phyloP scores from a whole-genome alignment of 2,113 vertebrate species.

The Cyphomyrus plagiostoma region DNA sequence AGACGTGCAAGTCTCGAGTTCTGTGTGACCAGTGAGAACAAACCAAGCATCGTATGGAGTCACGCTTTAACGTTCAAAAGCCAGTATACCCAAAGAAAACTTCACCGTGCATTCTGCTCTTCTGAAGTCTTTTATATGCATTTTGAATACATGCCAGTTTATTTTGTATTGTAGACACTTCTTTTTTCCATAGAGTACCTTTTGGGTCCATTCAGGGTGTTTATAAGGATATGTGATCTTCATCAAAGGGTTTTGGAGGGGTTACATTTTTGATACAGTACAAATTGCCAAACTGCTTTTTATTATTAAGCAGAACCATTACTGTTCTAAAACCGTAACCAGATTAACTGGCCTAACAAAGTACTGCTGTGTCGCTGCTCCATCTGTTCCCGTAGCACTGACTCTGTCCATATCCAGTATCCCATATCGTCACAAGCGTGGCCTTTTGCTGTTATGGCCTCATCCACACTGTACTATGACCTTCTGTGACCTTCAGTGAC shows the following conservation, averaged over 20 bases:
- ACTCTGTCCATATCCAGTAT: slow-evolving; percentile 26
- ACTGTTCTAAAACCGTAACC: not conserved
- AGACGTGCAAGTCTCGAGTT: not conserved
- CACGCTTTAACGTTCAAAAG: slow-evolving; percentile 34
- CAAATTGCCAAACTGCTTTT: slow-evolving; percentile 3
- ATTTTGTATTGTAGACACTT: slow-evolving; percentile 17
- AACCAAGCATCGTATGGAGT: slow-evolving; percentile 22
- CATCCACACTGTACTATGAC: slow-evolving; percentile 41
- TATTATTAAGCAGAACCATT: not conserved
- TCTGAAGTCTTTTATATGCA: slow-evolving; percentile 39
- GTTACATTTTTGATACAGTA: not conserved
- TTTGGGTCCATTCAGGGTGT: slow-evolving; percentile 9
- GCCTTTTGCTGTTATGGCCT: slow-evolving; percentile 66
- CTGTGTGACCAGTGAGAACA: slow-evolving; percentile 25
- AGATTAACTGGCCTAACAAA: not conserved
- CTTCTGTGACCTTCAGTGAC: slow-evolving; percentile 43
- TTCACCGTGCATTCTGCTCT: slow-evolving; percentile 38
- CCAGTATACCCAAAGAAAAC: slow-evolving; percentile 63
- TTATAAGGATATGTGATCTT: not conserved
- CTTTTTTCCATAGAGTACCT: slow-evolving; percentile 25
- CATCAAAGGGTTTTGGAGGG: not conserved
- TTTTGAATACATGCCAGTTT: slow-evolving; percentile 48
- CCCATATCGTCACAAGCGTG: slow-evolving; percentile 58
- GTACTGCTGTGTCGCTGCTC: not conserved
- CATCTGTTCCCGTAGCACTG: not conserved